Evolutionary conservation across 1,140 invertebrate species (phyloP).

Genomic region (Apolygus lucorum): DNA sequence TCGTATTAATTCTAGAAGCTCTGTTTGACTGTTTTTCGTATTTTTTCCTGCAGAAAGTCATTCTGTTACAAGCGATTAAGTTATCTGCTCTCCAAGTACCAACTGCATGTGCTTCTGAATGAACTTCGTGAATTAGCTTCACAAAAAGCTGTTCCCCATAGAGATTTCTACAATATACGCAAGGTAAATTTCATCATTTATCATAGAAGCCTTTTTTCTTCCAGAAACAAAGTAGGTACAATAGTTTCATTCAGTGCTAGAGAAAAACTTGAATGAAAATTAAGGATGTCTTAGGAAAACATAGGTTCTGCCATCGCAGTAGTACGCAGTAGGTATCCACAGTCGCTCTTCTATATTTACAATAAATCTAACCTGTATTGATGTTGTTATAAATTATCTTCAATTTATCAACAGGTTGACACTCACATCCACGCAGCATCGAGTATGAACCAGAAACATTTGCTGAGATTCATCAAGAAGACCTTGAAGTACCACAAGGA

Average conservation of each 20-base stretch:
- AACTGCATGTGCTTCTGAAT: slow-evolving; percentile 91
- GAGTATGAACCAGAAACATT: slow-evolving; percentile 99
- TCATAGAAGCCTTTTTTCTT: not conserved
- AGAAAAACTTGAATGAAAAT: not conserved
- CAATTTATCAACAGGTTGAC: no score
- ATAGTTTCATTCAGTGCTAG: not conserved
- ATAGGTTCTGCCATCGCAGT: not conserved
- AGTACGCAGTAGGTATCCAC: no score
- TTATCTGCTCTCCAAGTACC: slow-evolving; percentile 93
- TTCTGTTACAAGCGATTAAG: slow-evolving; percentile 92
- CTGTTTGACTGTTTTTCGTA: no score
- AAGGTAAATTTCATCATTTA: no score
- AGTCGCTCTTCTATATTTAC: no score
- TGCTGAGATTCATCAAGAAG: slow-evolving; percentile 96
- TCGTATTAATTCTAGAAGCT: no score
- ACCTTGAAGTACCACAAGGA: slow-evolving; percentile 84
- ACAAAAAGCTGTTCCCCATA: slow-evolving; percentile 93
- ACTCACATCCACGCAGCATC: slow-evolving; percentile 98
- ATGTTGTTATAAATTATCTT: no score
- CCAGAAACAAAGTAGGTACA: not conserved
- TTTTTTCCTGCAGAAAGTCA: no score
- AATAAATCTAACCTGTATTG: no score
- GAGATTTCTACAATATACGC: slow-evolving; percentile 98
- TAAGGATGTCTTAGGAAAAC: slow-evolving; percentile 13
- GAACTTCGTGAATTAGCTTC: slow-evolving; percentile 90